Base-by-base conservation (phyloP, 2,113 vertebrate genomes). In the Heteronetta atricapilla region DNA sequence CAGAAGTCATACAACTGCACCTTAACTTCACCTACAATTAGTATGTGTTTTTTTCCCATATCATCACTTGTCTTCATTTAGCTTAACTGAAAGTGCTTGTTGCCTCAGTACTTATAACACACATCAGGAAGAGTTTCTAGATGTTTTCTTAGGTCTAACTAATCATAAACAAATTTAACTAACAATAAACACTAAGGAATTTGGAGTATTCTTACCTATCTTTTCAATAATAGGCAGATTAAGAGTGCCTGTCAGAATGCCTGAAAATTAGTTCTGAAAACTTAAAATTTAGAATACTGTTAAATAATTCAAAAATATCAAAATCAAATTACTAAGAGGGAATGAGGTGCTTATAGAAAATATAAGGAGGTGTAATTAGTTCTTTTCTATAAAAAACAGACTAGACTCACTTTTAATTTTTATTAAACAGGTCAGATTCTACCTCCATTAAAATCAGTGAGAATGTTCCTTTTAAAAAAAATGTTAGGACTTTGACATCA, bases 101-200 rank as follows among this genome's bases (percentile, higher is more conserved):
- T 64, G 55, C 82, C 68, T 94, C 77, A 79, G 29, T 63, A 20
- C 28, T 68, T 33, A 91, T 23, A 50, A 11, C 28, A 7, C 10
- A n/a, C 7, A 10, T 59, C 19, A 48, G 23, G 86, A 62, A 62
- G 59, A 36, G 25, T 69, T 95, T 82, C 40, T 84, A 48, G 72
- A 46, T 18, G 4, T 78, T 88, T 48, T 38, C 13, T 34, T 68
- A 52, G 8, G 19, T 58, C 58, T 68, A 58, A 79, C 82, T 90
- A 53, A 66, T 92, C 60, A 67, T 78, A 78, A 92, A 70, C 46
- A 84, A 91, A 75, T 59, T 63, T 75, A 91, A 88, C 58, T 56
- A 79, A 75, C 52, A 82, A 48, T 70, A 60, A 38, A 42, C 31
- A 70, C 22, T 1, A 18, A 20, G 48, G 64, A 73, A 82, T 56